A percentile compares a stretch with the other conserved stretches of the same genome.
phyloP scores from a whole-genome alignment of 2,888 invertebrate genomes.

The Teleogryllus oceanicus region DNA sequence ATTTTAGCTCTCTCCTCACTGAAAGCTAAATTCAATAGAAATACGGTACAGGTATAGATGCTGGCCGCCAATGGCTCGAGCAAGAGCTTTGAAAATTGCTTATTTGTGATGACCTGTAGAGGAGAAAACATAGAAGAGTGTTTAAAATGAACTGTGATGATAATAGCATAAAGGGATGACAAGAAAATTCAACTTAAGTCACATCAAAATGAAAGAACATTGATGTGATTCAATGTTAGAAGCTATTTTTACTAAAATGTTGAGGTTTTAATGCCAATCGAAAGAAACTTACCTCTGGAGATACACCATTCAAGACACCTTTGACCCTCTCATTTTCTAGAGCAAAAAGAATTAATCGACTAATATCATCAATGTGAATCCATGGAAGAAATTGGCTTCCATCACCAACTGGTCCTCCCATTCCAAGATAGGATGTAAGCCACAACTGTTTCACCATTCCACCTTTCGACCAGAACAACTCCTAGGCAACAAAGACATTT shows the following conservation, averaged over 20 bases:
- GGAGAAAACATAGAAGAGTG: constrained; percentile 29
- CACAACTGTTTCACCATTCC: constrained; percentile 86
- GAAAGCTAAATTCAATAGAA: constrained; percentile 67
- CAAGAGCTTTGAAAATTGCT: constrained; percentile 66
- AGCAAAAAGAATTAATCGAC: constrained; percentile 66
- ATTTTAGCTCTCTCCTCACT: constrained; percentile 79
- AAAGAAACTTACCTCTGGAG: constrained; percentile 67
- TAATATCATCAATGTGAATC: constrained; percentile 85
- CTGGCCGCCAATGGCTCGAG: constrained; percentile 73
- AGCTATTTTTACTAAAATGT: not conserved
- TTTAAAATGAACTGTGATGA: not conserved
- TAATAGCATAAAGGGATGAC: too few species aligned
- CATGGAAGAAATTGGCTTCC: constrained; percentile 89
- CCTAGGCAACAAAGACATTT: constrained; percentile 51
- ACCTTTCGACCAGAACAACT: constrained; percentile 84
- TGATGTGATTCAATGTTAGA: too few species aligned
- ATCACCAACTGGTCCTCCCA: constrained; percentile 78
- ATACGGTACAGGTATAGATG: constrained; percentile 76
- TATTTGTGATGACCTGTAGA: constrained; percentile 58
- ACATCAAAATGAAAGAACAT: too few species aligned
- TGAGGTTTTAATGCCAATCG: constrained; percentile 24
- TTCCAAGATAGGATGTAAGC: constrained; percentile 75
- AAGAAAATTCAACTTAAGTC: not conserved
- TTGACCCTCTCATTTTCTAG: constrained; percentile 66
- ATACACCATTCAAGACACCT: constrained; percentile 82